A percentile compares a stretch with the other conserved stretches of the same genome.
These are phyloP conservation scores for Prionailurus bengalensis DNA, from an alignment of 2,113 vertebrate genomes.

Conservation along the genomic window DNA sequence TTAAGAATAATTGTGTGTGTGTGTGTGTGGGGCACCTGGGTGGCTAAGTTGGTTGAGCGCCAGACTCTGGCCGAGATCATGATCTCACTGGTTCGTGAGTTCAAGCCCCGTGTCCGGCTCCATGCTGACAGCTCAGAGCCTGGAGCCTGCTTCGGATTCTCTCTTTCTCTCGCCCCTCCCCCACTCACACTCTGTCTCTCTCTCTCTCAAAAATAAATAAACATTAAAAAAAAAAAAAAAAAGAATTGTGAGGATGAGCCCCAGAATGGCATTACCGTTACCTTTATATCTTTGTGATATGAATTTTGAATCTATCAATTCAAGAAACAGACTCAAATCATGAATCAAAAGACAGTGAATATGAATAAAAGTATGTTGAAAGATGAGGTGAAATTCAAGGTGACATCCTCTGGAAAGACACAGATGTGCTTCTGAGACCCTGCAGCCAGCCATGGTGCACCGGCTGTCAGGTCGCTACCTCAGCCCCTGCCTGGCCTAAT, in stretches of 20 bases:
- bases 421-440: background rate
- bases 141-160: too few relatives aligned
- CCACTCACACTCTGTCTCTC: too few relatives aligned
- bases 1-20: background rate
- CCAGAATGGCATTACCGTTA: background rate
- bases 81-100: too few relatives aligned
- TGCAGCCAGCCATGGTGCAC: rapidly evolving
- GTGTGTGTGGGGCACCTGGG: background rate
- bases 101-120: too few relatives aligned
- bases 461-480: background rate
- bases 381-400: background rate
- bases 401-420: background rate
- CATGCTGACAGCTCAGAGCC: too few relatives aligned
- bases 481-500: background rate
- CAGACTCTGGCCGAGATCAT: too few relatives aligned
- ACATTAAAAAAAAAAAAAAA: background rate
- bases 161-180: too few relatives aligned
- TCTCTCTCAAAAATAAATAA: too few relatives aligned
- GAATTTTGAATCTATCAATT: background rate
- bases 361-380: background rate
- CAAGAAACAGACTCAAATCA: background rate
- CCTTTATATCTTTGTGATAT: background rate
- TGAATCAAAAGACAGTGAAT: background rate
- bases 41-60: too few relatives aligned
- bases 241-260: background rate